These are phyloP conservation scores for Umimayanthus kanabou DNA, from an alignment of 92 coral and sea anemone genomes.

Conservation along the genomic window DNA sequence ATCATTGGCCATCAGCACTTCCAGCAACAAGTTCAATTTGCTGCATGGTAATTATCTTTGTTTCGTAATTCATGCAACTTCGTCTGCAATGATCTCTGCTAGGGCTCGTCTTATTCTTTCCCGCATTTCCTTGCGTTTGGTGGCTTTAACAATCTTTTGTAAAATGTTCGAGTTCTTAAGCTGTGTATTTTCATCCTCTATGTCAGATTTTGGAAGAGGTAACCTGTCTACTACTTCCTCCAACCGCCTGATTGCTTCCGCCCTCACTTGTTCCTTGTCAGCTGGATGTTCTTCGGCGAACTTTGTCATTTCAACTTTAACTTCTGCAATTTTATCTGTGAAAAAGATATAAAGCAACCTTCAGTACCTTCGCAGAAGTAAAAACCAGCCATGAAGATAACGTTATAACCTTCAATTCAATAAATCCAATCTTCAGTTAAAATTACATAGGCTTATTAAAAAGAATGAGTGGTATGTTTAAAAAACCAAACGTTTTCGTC, in stretches of 20 bases:
- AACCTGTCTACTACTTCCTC: conserved; percentile 86
- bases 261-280: conserved; percentile 68
- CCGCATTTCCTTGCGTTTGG: conserved; percentile 69
- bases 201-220: conserved; percentile 76
- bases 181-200: conserved; percentile 67
- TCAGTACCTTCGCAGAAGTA: not conserved
- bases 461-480: no score
- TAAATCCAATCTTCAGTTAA: no score
- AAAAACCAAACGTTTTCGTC: no score
- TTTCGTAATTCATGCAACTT: conserved; percentile 47
- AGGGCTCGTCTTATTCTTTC: conserved; percentile 85
- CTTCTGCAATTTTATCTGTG: conserved; percentile 77
- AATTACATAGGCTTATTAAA: no score
- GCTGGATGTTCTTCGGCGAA: conserved; percentile 79
- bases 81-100: conserved; percentile 88
- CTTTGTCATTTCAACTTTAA: conserved; percentile 73
- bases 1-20: not conserved
- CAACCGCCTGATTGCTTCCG: conserved; percentile 76
- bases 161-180: conserved; percentile 78
- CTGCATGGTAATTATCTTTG: not conserved
- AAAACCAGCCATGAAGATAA: not conserved
- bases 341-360: not conserved
- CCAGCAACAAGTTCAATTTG: not conserved
- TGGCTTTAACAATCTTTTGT: conserved; percentile 65
- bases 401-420: not conserved